Evolutionary conservation across 2,888 invertebrate genomes (phyloP).

Genomic region (Habrosyne pyritoides): DNA sequence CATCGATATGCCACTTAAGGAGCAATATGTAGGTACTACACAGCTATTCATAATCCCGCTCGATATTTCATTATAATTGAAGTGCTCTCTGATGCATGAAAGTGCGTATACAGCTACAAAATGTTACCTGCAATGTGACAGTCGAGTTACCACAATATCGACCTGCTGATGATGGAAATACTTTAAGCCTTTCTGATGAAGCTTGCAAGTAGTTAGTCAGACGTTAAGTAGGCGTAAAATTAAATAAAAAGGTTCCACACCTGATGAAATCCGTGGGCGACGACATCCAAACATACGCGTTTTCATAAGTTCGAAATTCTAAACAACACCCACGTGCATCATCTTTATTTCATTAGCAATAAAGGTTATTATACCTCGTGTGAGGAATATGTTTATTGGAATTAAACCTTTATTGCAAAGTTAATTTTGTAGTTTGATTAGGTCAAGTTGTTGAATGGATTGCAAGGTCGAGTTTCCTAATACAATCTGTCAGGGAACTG

Average conservation of each 20-base stretch:
- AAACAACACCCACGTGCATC: constrained; percentile 1
- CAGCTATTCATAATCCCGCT: neutral
- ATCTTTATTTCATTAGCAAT: neutral
- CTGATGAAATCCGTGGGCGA: constrained; percentile 6
- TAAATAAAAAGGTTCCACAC: constrained; percentile 8
- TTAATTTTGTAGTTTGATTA: constrained; percentile 13
- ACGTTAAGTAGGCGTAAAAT: constrained; percentile 7
- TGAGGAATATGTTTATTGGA: constrained; percentile 14
- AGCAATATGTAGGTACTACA: neutral
- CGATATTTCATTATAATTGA: neutral
- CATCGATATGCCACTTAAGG: neutral
- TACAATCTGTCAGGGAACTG: constrained; percentile 4
- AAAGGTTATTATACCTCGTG: constrained; percentile 4
- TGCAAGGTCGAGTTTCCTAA: constrained; percentile 5
- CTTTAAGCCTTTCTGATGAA: constrained; percentile 3
- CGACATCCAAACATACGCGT: constrained; percentile 1
- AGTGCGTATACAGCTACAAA: neutral
- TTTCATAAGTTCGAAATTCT: neutral
- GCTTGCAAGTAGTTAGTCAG: neutral
- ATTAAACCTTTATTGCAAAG: constrained; percentile 8
- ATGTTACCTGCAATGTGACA: neutral
- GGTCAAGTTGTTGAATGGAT: constrained; percentile 14
- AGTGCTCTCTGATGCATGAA: neutral
- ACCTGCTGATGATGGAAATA: no score
- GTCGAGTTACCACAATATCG: neutral